Evolutionary conservation across 2,888 invertebrate genomes (phyloP), one percentile per base, ranked within the genome.

Genomic region (Ptycholaimellus sp.): DNA sequence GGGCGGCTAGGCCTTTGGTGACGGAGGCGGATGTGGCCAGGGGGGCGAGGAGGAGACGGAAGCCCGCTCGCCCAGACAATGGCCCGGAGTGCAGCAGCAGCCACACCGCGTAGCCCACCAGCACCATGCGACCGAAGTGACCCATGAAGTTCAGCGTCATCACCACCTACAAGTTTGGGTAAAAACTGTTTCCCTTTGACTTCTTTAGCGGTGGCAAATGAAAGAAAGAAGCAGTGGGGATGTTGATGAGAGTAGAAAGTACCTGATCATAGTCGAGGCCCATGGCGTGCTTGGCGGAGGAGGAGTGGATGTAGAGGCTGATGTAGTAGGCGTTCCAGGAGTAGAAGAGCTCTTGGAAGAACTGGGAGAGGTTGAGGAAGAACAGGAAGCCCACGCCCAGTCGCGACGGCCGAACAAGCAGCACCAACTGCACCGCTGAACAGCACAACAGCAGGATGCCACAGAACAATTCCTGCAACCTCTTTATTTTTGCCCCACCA

Each of bases 281-380:
- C 14, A 16, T 6, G 18, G 35, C 29, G 7, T 28, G 17, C 17
- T 29, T 27, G 9, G 18, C 18, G 9, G 11, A 3, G 4, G 19
- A 13, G 4, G 30, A 22, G 21, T 36, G 36, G 5, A 36, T 17
- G 22, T 36, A 36, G 4, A 36, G 16, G 21, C 30, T 30, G 3
- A 36, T 16, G 36, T 30, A 36, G 18, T 36, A 36, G 4, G 36
- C 13, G 22, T 30, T 36, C 36, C 36, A 36, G 14, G 36, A 16
- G 22, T 21, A 22, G 3, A 21, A 36, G 7, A 36, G 19, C 21
- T 36, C 36, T 20, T 36, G 36, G 13, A 30, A 11, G 14, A 30
- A 19, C 23, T 30, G 30, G 14, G 13, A 6, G 13, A 14, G 21
- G 18, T 30, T 30, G 11, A 30, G 3, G 5, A 36, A 3, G 3